Evolutionary conservation across 2,797 vertebrate species (phyloP).

Genomic region (Amblyopsis hoosieri): DNA sequence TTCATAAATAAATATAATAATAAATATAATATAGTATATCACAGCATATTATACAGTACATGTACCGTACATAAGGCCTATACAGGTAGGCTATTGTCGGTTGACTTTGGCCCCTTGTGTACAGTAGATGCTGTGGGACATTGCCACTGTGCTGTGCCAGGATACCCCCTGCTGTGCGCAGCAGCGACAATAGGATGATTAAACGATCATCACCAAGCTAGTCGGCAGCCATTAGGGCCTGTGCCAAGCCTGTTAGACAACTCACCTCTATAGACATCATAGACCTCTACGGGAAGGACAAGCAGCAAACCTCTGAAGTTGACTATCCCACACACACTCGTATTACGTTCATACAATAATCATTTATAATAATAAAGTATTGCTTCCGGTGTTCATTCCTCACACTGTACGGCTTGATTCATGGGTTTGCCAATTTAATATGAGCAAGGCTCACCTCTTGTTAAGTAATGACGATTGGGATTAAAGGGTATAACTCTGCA

Average conservation of each 20-base stretch:
- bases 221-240: slow-evolving; percentile 44
- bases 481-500: slow-evolving; percentile 23
- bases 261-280: slow-evolving; percentile 24
- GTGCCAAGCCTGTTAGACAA: slow-evolving; percentile 51
- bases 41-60: no score
- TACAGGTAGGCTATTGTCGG: slow-evolving; percentile 9
- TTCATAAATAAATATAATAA: no score
- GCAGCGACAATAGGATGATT: slow-evolving; percentile 60
- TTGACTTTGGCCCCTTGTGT: slow-evolving; percentile 33
- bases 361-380: no score
- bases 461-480: slow-evolving; percentile 36
- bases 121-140: slow-evolving; percentile 14
- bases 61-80: neutral
- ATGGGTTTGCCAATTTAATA: slow-evolving; percentile 7
- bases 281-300: slow-evolving; percentile 25
- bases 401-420: slow-evolving; percentile 23
- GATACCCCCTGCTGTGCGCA: slow-evolving; percentile 49
- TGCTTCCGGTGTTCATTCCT: neutral
- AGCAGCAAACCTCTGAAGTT: slow-evolving; percentile 25
- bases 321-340: neutral
- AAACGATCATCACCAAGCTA: slow-evolving; percentile 62
- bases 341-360: neutral
- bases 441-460: slow-evolving; percentile 25
- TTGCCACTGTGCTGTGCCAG: slow-evolving; percentile 50
- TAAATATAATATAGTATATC: no score